Conservation (phyloP, 1,140 invertebrate genomes). For the Philaenus spumarius region DNA sequence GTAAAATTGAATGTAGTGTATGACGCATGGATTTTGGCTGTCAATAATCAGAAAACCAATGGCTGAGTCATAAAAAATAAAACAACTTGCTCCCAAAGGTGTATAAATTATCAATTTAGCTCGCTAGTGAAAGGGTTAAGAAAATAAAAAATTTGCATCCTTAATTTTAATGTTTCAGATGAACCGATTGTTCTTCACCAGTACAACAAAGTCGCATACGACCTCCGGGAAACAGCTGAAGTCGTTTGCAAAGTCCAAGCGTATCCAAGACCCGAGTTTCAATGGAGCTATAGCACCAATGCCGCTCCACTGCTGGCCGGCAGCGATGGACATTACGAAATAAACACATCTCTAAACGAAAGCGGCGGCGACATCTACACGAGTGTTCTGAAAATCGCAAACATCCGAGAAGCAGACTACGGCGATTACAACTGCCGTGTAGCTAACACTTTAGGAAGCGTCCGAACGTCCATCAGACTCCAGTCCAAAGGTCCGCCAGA, state of each 20-base stretch:
- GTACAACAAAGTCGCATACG: constrained; percentile 83
- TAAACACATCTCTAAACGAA: constrained; percentile 67
- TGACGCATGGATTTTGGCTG: no score
- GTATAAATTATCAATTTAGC: no score
- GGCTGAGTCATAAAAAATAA: no score
- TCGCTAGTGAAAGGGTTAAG: no score
- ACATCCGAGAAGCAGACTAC: constrained; percentile 72
- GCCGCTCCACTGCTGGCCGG: constrained; percentile 59
- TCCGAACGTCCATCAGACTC: constrained; percentile 67
- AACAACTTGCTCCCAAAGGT: no score
- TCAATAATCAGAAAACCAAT: no score
- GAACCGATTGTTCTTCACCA: constrained; percentile 76
- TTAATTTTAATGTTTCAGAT: no score
- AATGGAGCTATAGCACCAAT: constrained; percentile 78
- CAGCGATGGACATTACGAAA: constrained; percentile 79
- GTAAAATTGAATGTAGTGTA: no score
- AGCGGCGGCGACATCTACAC: constrained; percentile 74
- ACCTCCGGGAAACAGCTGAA: constrained; percentile 72
- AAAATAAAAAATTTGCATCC: no score
- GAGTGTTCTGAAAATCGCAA: constrained; percentile 63
- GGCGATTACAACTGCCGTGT: constrained; percentile 82
- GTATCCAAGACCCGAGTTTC: constrained; percentile 85
- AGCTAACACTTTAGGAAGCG: constrained; percentile 63
- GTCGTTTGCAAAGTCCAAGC: constrained; percentile 84
- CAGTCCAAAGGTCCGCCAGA: constrained; percentile 81